Conservation (phyloP, 2,797 vertebrate species). For the Malacoctenus gilli region DNA sequence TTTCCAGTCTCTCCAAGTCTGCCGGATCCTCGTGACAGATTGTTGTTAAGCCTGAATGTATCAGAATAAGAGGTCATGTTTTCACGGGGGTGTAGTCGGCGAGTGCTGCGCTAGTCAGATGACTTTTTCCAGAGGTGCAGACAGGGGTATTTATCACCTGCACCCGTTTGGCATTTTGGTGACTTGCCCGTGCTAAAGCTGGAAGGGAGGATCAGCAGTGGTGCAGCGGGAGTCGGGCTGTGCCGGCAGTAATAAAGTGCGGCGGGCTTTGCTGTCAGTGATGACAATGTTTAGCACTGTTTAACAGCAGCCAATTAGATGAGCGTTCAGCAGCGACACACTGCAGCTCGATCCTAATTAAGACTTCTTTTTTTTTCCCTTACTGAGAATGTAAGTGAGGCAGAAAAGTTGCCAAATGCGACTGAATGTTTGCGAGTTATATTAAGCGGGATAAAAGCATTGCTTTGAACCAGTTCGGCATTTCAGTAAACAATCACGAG, state of each 20-base stretch:
- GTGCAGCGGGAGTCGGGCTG: background rate
- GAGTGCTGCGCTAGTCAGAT: conserved; percentile 27
- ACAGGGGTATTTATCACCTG: conserved; percentile 40
- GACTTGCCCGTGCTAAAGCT: conserved; percentile 26
- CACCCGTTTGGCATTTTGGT: conserved; percentile 51
- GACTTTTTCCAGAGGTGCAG: conserved; percentile 43
- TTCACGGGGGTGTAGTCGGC: conserved; percentile 21
- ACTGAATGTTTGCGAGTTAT: background rate
- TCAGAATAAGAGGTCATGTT: conserved; percentile 32
- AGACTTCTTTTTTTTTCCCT: background rate
- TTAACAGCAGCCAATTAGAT: conserved; percentile 34
- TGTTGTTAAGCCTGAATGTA: conserved; percentile 29
- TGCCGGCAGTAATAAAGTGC: conserved; percentile 18
- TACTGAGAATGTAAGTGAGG: background rate
- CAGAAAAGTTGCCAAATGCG: conserved; percentile 1
- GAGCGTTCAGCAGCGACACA: conserved; percentile 8
- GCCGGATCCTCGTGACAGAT: conserved; percentile 13
- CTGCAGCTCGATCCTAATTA: conserved; percentile 25
- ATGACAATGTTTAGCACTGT: conserved; percentile 25
- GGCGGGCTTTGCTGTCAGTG: conserved; percentile 34
- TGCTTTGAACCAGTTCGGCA: background rate
- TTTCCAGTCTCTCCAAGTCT: conserved; percentile 2
- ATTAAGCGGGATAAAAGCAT: background rate
- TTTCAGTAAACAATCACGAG: no score
- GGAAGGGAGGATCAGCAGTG: conserved; percentile 18